A percentile compares a stretch with the other conserved stretches of the same genome.
phyloP scores from a whole-genome alignment of 2,888 invertebrate species.

The Scaptomyza parva region DNA sequence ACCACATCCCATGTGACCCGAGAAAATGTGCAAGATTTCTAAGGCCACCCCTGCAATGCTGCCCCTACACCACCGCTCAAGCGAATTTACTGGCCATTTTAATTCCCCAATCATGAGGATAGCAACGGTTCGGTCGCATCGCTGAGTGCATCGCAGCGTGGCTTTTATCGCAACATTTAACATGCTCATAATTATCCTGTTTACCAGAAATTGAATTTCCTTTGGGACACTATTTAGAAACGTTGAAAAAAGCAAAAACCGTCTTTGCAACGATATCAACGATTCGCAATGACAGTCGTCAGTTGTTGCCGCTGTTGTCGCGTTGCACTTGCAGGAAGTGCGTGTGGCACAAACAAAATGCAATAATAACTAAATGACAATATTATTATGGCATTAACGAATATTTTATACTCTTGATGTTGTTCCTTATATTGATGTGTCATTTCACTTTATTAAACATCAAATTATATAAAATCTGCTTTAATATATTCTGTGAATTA shows the following conservation, averaged over 20 bases:
- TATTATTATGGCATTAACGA: background rate
- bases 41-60: background rate
- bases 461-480: no score
- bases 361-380: constrained; percentile 21
- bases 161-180: constrained; percentile 82
- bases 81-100: constrained; percentile 69
- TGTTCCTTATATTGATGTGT: background rate
- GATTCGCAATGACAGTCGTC: constrained; percentile 67
- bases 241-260: constrained; percentile 35
- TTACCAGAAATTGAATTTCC: constrained; percentile 81
- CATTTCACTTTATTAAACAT: background rate
- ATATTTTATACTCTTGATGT: constrained; percentile 16
- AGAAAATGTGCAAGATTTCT: constrained; percentile 42
- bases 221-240: constrained; percentile 58
- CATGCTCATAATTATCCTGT: constrained; percentile 81
- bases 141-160: constrained; percentile 74
- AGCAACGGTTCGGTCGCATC: constrained; percentile 27
- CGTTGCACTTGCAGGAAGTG: constrained; percentile 50
- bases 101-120: constrained; percentile 78
- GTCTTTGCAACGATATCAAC: constrained; percentile 63
- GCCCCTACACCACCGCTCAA: background rate
- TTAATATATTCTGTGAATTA: no score
- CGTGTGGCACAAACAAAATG: constrained; percentile 59
- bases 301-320: constrained; percentile 41
- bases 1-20: constrained; percentile 50